These are phyloP conservation scores for Rhombomys opimus DNA, from an alignment of 2,113 vertebrate species.

Conservation along the genomic window DNA sequence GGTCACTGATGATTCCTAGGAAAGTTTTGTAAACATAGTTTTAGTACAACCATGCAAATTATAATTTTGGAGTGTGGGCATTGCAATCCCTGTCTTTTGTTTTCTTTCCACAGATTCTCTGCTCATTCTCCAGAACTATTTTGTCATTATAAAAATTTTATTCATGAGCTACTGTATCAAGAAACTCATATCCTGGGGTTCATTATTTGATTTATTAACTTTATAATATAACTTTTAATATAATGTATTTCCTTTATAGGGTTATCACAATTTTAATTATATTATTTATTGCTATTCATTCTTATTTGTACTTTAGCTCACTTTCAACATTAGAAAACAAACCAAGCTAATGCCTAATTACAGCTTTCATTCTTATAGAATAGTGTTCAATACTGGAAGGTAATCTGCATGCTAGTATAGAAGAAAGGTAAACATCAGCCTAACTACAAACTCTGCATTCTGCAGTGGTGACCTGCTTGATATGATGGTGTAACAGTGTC, in stretches of 20 bases:
- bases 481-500: background rate
- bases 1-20: background rate
- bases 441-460: background rate
- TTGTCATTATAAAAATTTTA: background rate
- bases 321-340: background rate
- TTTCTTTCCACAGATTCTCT: background rate
- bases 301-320: background rate
- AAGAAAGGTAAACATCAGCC: background rate
- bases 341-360: background rate
- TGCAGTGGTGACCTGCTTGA: background rate
- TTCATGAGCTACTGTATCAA: background rate
- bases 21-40: background rate
- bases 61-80: background rate
- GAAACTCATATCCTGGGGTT: background rate
- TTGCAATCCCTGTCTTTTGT: background rate
- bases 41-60: background rate
- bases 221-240: background rate
- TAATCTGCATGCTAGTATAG: background rate
- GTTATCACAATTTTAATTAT: background rate
- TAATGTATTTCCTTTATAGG: background rate
- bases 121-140: background rate
- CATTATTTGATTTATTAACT: background rate
- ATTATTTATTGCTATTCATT: background rate
- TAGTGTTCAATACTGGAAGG: background rate
- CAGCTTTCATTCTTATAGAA: background rate